Conservation (phyloP, 92 coral and sea anemone species). For the Phymanthus crucifer region DNA sequence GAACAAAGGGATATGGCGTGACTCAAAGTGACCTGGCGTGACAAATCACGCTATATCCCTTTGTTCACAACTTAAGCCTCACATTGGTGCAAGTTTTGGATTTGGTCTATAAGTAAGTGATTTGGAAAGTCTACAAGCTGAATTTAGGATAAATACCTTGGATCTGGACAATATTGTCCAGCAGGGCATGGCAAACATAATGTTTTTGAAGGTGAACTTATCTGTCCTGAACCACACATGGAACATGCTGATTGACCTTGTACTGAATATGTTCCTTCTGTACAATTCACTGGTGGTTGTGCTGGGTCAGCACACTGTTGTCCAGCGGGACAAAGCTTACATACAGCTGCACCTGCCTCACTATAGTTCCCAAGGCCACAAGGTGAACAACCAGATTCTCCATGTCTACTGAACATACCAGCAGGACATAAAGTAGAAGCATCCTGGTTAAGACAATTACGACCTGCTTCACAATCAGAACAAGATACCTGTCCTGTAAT, state of each 20-base stretch:
- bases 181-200: constrained; percentile 83
- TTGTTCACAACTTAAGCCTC: no score
- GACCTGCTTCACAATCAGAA: constrained; percentile 88
- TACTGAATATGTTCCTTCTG: constrained; percentile 78
- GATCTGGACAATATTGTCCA: constrained; percentile 86
- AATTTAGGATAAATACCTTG: constrained; percentile 55
- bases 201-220: constrained; percentile 71
- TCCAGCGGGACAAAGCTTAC: constrained; percentile 92
- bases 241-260: constrained; percentile 73
- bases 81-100: no score
- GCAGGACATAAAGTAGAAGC: constrained; percentile 84
- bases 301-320: constrained; percentile 82
- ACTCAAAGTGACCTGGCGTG: no score
- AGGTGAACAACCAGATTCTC: constrained; percentile 74
- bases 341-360: constrained; percentile 66
- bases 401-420: constrained; percentile 82
- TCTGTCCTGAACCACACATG: constrained; percentile 69
- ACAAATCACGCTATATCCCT: no score
- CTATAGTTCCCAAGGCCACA: constrained; percentile 81
- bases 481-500: constrained; percentile 75
- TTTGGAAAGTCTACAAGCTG: neutral
- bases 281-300: constrained; percentile 82
- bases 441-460: constrained; percentile 69
- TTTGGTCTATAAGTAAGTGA: no score
- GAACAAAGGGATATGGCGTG: no score